Evolutionary conservation across 2,113 vertebrate species (phyloP), one percentile per base, ranked within the genome.

Genomic region (Polyodon spathula): DNA sequence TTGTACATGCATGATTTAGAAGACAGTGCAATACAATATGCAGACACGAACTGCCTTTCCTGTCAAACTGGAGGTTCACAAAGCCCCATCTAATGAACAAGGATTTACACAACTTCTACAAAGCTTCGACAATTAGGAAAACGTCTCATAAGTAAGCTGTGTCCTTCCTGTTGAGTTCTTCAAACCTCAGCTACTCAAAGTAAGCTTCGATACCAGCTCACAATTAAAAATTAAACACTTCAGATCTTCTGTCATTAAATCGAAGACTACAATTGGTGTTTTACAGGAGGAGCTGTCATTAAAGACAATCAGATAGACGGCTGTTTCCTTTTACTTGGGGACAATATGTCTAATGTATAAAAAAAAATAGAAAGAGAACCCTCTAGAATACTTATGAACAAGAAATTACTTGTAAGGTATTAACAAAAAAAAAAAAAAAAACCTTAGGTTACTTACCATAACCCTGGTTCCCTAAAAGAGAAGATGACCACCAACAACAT

Each of bases 211-310:
- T 55, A 73, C 70, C 67, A 56, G 63, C 1, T 1, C 40, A 40
- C 57, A 42, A 67, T 68, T 71, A 64, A 76, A 68, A 74, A 77
- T 74, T 79, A 73, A 76, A 67, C 61, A 65, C 14, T 56, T 40
- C 70, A 1, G 0, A 66, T 65, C 58, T 70, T 77, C 71, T 43
- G 77, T 56, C 50, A 63, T 39, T 71, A 41, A 58, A 63, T 69
- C 70, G 17, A 67, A 68, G 70, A 72, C 63, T 58, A 68, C 40
- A 74, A 51, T 57, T 68, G 68, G 43, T 61, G 60, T 65, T 76
- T 51, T 61, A 67, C 40, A 63, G 61, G 14, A 75, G 42, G n/a
- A 68, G 62, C 40, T 69, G 17, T 63, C 60, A 68, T 74, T 68
- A 63, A 63, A 69, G 53, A 39, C 27, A 64, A 71, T 75, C 75